Percentiles rank a stretch among this genome's conserved stretches.
Conservation (phyloP, 2,888 invertebrate species). For the Drosophila melanocephala region DNA sequence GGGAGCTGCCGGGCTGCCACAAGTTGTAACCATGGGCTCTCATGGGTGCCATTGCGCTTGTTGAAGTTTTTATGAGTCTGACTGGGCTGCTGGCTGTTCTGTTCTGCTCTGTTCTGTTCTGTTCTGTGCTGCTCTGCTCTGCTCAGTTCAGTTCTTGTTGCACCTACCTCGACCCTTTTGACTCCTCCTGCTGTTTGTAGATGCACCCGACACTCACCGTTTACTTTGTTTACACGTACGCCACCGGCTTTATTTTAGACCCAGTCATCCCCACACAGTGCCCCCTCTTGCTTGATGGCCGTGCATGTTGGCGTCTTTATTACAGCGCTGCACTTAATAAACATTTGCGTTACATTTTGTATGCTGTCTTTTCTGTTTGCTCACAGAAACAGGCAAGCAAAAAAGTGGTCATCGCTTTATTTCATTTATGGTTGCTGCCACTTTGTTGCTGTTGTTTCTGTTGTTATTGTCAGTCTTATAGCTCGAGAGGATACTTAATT, state of each 20-base stretch:
- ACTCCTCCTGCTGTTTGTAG: not conserved
- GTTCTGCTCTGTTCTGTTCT: not conserved
- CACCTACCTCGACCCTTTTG: not conserved
- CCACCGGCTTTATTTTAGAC: constrained; percentile 34
- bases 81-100: constrained; percentile 18
- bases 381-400: constrained; percentile 11
- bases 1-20: constrained; percentile 53
- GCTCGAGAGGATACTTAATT: constrained; percentile 54
- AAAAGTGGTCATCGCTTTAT: constrained; percentile 41
- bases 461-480: not conserved
- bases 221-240: constrained; percentile 74
- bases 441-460: constrained; percentile 36
- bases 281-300: constrained; percentile 16
- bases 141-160: constrained; percentile 8
- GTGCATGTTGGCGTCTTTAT: constrained; percentile 73
- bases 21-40: constrained; percentile 73
- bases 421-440: constrained; percentile 44
- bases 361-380: constrained; percentile 17
- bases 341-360: constrained; percentile 75
- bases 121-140: not conserved
- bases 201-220: constrained; percentile 16
- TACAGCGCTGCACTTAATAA: constrained; percentile 76
- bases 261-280: constrained; percentile 5
- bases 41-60: constrained; percentile 76
- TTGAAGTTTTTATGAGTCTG: constrained; percentile 79